Base-by-base conservation (phyloP, 2,888 invertebrate genomes). In the Dromius quadrimaculatus region DNA sequence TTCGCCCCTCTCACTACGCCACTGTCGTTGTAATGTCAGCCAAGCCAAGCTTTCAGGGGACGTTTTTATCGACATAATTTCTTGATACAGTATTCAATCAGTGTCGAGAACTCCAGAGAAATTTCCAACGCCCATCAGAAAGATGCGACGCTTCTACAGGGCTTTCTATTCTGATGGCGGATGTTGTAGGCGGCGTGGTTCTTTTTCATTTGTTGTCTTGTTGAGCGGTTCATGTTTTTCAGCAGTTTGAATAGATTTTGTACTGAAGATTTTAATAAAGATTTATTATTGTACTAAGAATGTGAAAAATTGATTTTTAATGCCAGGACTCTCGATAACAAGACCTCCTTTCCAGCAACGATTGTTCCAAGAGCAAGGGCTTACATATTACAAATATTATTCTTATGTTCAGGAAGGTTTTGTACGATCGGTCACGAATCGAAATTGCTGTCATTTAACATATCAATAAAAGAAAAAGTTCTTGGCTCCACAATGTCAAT, bases 11-110 rank as follows among this genome's bases (percentile, higher is more conserved):
- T 11, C 20, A 9, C 47, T 22, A 4, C 20, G 19, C 8, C 13
- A 8, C 13, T 9, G 43, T 43, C 17, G 19, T 8, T 17, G 17
- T 11, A 9, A n/a, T 23, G 28, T 22, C 5, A 22, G 54, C 43
- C 23, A 54, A 47, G 65, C 50, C n/a, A n/a, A n/a, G n/a, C n/a
- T n/a, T 62, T 73, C 62, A 54, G 64, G 50, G 32, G 59, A 71
- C 66, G 71, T 72, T 73, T 73, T 73, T 71, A 68, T 62, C 66
- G 71, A 66, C 71, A 72, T 74, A 73, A 74, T 73, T 73, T 73
- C 74, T 71, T 69, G 71, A 72, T 74, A 72, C 74, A 73, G 57
- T 71, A 72, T 72, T 74, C 74, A 73, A 74, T 74, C 74, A 73
- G 73, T 73, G 74, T 74, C 73, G 68, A 61, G 68, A 72, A 45